Conservation (phyloP, 2,113 vertebrate genomes). For the Rattus norvegicus region DNA sequence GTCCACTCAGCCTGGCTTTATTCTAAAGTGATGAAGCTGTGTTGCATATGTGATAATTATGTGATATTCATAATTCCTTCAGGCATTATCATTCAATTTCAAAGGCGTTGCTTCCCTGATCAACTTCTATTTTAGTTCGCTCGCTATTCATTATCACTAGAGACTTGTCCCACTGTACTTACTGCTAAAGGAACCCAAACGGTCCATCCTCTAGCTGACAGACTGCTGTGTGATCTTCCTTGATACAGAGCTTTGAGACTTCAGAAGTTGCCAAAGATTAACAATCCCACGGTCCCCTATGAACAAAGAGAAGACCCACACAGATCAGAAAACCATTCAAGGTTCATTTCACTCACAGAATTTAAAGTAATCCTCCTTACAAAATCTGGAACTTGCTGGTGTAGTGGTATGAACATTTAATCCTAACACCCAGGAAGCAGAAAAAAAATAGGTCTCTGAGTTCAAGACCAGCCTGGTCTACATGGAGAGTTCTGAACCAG, state of each 20-base stretch:
- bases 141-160: conserved; percentile 25
- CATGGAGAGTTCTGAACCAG: background rate
- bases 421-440: background rate
- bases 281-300: background rate
- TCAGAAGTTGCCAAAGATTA: background rate
- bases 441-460: background rate
- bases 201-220: conserved; percentile 88
- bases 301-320: conserved; percentile 54
- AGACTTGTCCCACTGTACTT: conserved; percentile 81
- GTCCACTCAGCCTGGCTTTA: conserved; percentile 16
- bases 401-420: background rate
- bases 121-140: conserved; percentile 6
- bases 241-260: background rate
- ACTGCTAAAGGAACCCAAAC: conserved; percentile 94
- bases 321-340: conserved; percentile 59
- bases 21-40: conserved; percentile 17
- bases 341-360: background rate
- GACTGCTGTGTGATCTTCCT: background rate
- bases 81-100: conserved; percentile 9
- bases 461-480: background rate
- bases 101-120: conserved; percentile 50
- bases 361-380: background rate
- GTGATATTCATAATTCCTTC: background rate
- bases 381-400: conserved; percentile 39
- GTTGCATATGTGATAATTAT: background rate